phyloP scores from a whole-genome alignment of 1,140 invertebrate species.

The Oncopodura yosiiana region DNA sequence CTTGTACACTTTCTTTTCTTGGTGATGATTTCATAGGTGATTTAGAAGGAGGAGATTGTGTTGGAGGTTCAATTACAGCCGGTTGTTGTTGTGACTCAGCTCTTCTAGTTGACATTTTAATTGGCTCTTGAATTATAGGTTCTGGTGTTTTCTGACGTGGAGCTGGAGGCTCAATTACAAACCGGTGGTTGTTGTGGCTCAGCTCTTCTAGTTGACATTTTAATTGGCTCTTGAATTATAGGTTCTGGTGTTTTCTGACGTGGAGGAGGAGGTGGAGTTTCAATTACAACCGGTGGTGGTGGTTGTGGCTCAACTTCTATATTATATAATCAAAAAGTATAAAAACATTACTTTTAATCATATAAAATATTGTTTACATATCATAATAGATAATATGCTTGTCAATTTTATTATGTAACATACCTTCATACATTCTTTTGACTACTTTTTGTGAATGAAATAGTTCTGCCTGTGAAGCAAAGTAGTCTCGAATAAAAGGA shows the following conservation, averaged over 20 bases:
- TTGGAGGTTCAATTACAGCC: too few relatives aligned
- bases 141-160: too few relatives aligned
- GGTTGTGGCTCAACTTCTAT: background rate
- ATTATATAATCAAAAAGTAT: background rate
- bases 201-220: background rate
- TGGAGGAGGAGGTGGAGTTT: background rate
- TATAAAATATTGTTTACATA: background rate
- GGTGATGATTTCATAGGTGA: too few relatives aligned
- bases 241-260: background rate
- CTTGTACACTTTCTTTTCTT: too few relatives aligned
- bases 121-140: too few relatives aligned
- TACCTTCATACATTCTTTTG: conserved; percentile 34
- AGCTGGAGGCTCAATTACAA: too few relatives aligned
- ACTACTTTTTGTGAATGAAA: conserved; percentile 38
- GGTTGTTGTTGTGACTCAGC: too few relatives aligned
- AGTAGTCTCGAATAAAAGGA: conserved; percentile 38
- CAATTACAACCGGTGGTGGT: background rate
- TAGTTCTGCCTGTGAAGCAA: conserved; percentile 38
- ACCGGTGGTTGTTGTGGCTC: too few relatives aligned
- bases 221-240: too few relatives aligned
- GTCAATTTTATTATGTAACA: conserved; percentile 3
- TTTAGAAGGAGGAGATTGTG: too few relatives aligned
- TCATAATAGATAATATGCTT: too few relatives aligned
- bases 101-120: too few relatives aligned
- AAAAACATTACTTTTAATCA: background rate